A percentile compares a stretch with the other conserved stretches of the same genome.
Evolutionary conservation across 2,888 invertebrate species (phyloP).

Genomic region (Protonemura montana): DNA sequence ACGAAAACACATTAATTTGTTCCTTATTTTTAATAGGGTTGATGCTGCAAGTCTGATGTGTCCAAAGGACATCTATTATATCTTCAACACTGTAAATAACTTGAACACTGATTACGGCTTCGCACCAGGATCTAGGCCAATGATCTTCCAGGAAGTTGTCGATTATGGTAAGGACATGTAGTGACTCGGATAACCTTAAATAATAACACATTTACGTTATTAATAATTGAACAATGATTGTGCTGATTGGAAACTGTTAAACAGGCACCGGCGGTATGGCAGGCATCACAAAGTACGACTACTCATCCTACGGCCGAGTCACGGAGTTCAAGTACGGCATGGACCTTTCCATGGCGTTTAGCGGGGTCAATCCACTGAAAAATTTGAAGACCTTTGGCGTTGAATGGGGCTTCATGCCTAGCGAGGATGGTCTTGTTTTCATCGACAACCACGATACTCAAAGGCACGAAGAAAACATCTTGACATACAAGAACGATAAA

Average conservation of each 20-base stretch:
- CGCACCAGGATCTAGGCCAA: conserved; percentile 68
- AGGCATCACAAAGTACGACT: conserved; percentile 58
- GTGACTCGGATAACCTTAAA: too few relatives aligned
- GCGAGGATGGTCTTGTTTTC: conserved; percentile 73
- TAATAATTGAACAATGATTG: too few relatives aligned
- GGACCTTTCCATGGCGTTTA: conserved; percentile 67
- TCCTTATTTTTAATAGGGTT: too few relatives aligned
- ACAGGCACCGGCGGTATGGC: not conserved
- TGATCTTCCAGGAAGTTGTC: conserved; percentile 79
- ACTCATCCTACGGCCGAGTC: conserved; percentile 66
- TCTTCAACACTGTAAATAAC: conserved; percentile 69
- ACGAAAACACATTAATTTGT: too few relatives aligned
- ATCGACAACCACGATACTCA: conserved; percentile 94
- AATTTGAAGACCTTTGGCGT: conserved; percentile 69
- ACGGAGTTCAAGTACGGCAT: conserved; percentile 76
- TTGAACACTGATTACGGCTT: conserved; percentile 74
- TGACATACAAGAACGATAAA: conserved; percentile 73
- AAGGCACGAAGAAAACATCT: conserved; percentile 72
- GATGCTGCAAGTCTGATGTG: conserved; percentile 84
- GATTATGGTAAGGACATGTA: conserved; percentile 63
- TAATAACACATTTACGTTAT: too few relatives aligned
- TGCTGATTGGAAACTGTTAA: too few relatives aligned
- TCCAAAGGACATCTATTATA: conserved; percentile 73
- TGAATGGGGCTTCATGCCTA: conserved; percentile 71
- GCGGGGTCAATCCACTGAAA: conserved; percentile 68